A percentile compares a stretch with the other conserved stretches of the same genome.
Evolutionary conservation across 1,140 invertebrate species (phyloP).

Genomic region (Macrostomum lignano): DNA sequence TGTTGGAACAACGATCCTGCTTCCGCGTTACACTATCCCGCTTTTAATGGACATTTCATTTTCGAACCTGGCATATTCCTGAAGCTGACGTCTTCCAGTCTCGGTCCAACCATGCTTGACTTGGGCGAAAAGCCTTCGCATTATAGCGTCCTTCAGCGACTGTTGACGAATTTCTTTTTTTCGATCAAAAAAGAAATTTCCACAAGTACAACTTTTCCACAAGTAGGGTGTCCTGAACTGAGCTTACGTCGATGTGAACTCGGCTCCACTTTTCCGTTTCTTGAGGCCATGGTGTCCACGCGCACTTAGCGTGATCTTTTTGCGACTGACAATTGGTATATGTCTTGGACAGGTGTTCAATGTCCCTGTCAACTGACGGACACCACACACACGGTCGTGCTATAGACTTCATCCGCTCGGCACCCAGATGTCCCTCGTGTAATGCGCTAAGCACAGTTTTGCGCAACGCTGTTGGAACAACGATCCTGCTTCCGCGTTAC

Average conservation of each 20-base stretch:
- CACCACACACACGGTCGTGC: conserved; percentile 30
- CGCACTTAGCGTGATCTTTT: conserved; percentile 5
- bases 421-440: conserved; percentile 28
- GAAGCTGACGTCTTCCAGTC: too few species aligned
- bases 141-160: too few species aligned
- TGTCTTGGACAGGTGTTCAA: conserved; percentile 16
- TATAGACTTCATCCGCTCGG: conserved; percentile 29
- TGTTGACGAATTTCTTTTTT: too few species aligned
- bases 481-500: conserved; percentile 17
- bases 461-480: conserved; percentile 23
- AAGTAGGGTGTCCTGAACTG: too few species aligned
- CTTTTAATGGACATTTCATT: too few species aligned
- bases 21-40: conserved; percentile 11
- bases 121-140: too few species aligned
- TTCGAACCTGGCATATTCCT: too few species aligned
- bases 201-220: too few species aligned
- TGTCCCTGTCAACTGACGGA: conserved; percentile 24
- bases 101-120: too few species aligned
- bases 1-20: conserved; percentile 24
- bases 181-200: too few species aligned
- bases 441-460: conserved; percentile 16
- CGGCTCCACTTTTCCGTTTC: conserved; percentile 20
- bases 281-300: conserved; percentile 13
- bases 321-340: conserved; percentile 20
- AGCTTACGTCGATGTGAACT: too few species aligned